phyloP scores from a whole-genome alignment of 37 sponge, comb jelly and placozoan genomes.

The Spongilla lacustris region DNA sequence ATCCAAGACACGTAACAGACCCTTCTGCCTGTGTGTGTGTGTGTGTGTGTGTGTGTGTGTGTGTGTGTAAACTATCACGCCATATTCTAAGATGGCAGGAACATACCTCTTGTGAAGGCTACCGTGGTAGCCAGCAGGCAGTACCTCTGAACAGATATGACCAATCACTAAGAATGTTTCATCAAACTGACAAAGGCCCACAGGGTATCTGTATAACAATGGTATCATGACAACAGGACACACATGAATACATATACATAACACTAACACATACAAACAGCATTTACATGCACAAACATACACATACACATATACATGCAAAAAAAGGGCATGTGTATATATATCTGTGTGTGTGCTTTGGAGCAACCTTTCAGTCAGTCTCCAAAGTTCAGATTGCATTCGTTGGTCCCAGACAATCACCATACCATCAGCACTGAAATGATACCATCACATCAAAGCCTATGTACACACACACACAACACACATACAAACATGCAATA shows the following conservation, averaged over 20 bases:
- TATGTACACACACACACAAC: too few species aligned
- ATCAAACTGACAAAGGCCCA: constrained; percentile 41
- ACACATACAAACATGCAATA: too few species aligned
- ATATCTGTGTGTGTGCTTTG: too few species aligned
- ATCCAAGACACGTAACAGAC: constrained; percentile 66
- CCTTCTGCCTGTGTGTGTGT: constrained; percentile 37
- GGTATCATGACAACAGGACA: not conserved
- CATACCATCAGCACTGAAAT: constrained; percentile 56
- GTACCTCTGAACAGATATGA: constrained; percentile 34
- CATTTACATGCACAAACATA: not conserved
- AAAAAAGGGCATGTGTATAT: too few species aligned
- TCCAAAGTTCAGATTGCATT: constrained; percentile 62
- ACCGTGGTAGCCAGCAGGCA: not conserved
- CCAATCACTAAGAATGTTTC: constrained; percentile 42
- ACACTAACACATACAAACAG: not conserved
- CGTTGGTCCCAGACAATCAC: constrained; percentile 75
- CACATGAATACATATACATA: not conserved
- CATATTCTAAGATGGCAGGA: constrained; percentile 12
- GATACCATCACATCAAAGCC: not conserved
- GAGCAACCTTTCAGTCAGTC: constrained; percentile 67
- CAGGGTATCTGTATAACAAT: constrained; percentile 50
- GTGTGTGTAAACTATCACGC: not conserved
- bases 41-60: not conserved
- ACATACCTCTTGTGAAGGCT: not conserved
- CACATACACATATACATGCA: not conserved